Evolutionary conservation across 2,113 vertebrate genomes (phyloP), one percentile per base, ranked within the genome.

Genomic region (Reinhardtius hippoglossoides): DNA sequence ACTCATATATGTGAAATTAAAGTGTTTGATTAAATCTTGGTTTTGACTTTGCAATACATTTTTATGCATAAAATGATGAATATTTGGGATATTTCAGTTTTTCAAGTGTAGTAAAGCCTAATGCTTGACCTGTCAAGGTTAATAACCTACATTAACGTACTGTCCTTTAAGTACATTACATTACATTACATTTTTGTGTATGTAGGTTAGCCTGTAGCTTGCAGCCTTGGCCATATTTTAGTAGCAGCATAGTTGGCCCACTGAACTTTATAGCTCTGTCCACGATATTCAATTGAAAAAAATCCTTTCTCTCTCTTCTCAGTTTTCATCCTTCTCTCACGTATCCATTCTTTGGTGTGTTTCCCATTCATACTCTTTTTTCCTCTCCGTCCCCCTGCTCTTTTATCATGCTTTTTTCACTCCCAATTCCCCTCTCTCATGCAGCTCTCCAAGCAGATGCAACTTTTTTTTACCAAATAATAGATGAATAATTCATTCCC

Each of bases 401-500:
- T 80, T 76, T 73, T 73, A 71, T 80, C 23, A 26, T 40, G 5
- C 48, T 65, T 76, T 56, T 44, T 69, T 0, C 14, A 3, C 37
- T 18, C 12, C 67, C 67, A 66, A 65, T 71, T 68, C 76, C 69
- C 55, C 64, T 76, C 55, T 78, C 64, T 69, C 66, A 40, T 63
- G 20, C 59, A 76, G 35, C 62, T 71, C 61, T 82, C 78, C 62
- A 76, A 71, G 83, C 48, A 85, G 66, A 92, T 91, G 91, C 82
- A 83, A 71, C 88, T 90, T 77, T 18, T 2, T 50, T 82, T 88
- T 50, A 74, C 65, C 84, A 88, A 91, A 90, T 75, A 90, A 86
- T 80, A 85, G 18, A 91, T 93, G 86, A 92, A 94, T 94, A 85
- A 94, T 92, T 90, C 55, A 93, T 91, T 76, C 84, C 85, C 86